phyloP scores from a whole-genome alignment of 2,797 vertebrate species.

The Taenioides sp. region DNA sequence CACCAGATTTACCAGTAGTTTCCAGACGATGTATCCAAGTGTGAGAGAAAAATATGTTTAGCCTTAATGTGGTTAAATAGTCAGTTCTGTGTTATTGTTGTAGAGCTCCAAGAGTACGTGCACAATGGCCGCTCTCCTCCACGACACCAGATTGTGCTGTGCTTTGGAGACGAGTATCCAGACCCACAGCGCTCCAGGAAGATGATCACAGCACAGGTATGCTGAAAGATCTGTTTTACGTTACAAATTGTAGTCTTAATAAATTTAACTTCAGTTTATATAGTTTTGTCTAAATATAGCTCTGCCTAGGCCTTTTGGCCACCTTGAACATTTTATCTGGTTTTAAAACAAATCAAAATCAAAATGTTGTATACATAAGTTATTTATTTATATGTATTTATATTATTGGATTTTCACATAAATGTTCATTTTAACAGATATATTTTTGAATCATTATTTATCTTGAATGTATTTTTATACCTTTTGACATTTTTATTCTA shows the following conservation, averaged over 20 bases:
- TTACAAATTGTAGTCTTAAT: too few relatives aligned
- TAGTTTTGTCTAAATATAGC: too few relatives aligned
- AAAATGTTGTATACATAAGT: too few relatives aligned
- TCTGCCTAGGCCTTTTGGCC: neutral
- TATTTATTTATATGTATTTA: too few relatives aligned
- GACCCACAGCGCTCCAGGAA: slow-evolving; percentile 91
- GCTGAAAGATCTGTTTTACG: neutral
- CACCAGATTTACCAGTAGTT: slow-evolving; percentile 35
- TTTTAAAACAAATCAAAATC: too few relatives aligned
- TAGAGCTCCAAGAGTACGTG: slow-evolving; percentile 90
- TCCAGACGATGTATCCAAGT: slow-evolving; percentile 29
- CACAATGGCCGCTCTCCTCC: slow-evolving; percentile 88
- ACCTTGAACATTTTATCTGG: neutral
- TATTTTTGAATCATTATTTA: too few relatives aligned
- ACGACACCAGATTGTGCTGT: slow-evolving; percentile 88
- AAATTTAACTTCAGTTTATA: too few relatives aligned
- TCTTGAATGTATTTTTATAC: too few relatives aligned
- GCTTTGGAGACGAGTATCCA: slow-evolving; percentile 96
- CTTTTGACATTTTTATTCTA: too few relatives aligned
- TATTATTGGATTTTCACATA: too few relatives aligned
- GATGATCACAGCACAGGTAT: slow-evolving; percentile 90
- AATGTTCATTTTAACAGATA: too few relatives aligned
- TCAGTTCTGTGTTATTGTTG: slow-evolving; percentile 2
- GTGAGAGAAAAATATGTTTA: slow-evolving; percentile 16
- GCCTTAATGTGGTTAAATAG: neutral